Evolutionary conservation across 2,113 vertebrate genomes (phyloP).

Genomic region (Lichenostomus cassidix): DNA sequence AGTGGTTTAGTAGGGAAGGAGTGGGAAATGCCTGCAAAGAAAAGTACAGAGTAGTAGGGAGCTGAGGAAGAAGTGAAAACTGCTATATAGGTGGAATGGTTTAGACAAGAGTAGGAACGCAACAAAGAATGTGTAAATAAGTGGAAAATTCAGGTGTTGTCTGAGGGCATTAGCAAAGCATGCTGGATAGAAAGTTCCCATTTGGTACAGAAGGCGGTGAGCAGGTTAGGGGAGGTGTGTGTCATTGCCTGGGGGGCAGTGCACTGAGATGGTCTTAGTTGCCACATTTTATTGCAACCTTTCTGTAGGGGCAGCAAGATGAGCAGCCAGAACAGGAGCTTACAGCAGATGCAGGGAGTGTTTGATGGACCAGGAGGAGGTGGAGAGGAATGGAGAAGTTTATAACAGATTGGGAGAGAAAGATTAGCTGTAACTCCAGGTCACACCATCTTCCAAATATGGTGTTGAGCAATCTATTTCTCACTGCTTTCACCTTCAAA

Average conservation of each 20-base stretch:
- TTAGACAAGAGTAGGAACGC: neutral
- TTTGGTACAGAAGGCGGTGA: neutral
- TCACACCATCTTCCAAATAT: neutral
- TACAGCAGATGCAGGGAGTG: neutral
- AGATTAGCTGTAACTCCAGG: neutral
- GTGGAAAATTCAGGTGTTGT: neutral
- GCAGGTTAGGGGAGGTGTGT: neutral
- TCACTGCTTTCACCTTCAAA: neutral
- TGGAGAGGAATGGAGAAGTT: neutral
- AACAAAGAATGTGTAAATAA: neutral
- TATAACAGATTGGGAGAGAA: neutral
- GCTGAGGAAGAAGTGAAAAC: neutral
- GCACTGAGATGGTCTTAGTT: neutral
- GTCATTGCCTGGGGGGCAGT: fast-evolving
- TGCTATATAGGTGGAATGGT: neutral
- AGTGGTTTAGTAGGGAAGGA: neutral
- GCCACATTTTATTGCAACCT: neutral
- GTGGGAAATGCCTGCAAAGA: neutral
- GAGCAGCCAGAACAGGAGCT: neutral
- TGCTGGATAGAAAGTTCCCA: neutral
- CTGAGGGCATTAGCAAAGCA: neutral
- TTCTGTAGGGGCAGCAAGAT: neutral
- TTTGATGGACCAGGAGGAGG: neutral
- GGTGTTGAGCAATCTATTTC: neutral
- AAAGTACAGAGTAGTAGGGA: neutral